These are phyloP conservation scores for Panonychus citri DNA, from an alignment of 1,140 invertebrate genomes.

Conservation along the genomic window DNA sequence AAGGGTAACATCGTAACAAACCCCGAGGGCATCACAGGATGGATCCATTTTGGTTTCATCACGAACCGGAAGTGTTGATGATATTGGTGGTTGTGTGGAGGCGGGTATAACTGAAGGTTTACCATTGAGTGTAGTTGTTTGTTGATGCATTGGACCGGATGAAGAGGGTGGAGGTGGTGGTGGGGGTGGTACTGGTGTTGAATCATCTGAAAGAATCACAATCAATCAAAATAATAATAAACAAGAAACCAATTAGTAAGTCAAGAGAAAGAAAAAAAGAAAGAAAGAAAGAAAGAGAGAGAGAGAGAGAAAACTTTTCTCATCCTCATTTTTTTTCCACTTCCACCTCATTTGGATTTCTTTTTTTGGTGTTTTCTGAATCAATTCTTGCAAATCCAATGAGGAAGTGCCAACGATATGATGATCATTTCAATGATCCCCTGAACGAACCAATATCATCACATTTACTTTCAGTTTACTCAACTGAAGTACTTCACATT, in stretches of 20 bases:
- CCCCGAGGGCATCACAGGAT: conserved; percentile 66
- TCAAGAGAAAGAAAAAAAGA: neutral
- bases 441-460: no score
- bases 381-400: no score
- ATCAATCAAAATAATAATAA: neutral
- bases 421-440: no score
- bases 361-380: no score
- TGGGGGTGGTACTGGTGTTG: neutral
- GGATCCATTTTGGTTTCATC: conserved; percentile 12
- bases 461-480: no score
- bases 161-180: neutral
- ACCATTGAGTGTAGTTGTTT: neutral
- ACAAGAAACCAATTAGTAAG: neutral
- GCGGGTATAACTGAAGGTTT: conserved; percentile 7
- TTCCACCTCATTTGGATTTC: no score
- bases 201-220: neutral
- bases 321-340: no score
- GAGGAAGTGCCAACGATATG: no score
- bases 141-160: neutral
- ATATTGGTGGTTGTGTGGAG: conserved; percentile 6
- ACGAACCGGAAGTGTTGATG: conserved; percentile 4
- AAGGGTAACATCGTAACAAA: conserved; percentile 78
- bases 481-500: no score
- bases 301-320: no score
- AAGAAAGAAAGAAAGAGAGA: neutral